Evolutionary conservation across 2,113 vertebrate genomes (phyloP), one percentile per base, ranked within the genome.

Genomic region (Pseudorectes ferrugineus): DNA sequence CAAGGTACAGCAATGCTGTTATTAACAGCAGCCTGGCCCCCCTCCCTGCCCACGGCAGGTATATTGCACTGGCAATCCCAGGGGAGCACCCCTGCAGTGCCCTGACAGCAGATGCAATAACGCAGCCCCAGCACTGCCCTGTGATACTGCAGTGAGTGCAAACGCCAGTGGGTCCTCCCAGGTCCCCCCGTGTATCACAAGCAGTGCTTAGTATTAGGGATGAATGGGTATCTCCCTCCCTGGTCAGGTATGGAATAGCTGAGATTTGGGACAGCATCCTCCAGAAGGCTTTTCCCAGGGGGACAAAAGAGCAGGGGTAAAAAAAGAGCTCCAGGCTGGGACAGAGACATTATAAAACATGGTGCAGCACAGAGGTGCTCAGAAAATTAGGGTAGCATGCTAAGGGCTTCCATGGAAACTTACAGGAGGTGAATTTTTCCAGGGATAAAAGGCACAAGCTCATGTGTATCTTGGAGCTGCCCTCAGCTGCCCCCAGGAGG

Each of bases 11-110:
- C 67, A 78, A 25, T 0, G 11, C 72, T 2, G 1, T 95, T 81
- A 92, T 96, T 96, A 95, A 85, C 78, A 77, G 55, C 63, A 73
- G 82, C 42, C 79, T 28, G 46, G 16, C 76, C 71, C 46, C 28
- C 6, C 18, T 55, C 88, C 87, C 57, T 61, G 36, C 89, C 18
- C 3, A 92, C 12, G 13, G 96, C 82, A 78, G 96, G 89, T 97
- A 98, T 98, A 97, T 96, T 96, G 96, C 97, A 85, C 61, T 9
- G 15, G 79, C 63, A 85, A 90, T 96, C 97, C 97, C 96, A 6
- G 26, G 25, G 93, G 97, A 96, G 61, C 59, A 43, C 19, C 88
- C 75, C 45, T 0, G 93, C 63, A 4, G 90, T 92, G 93, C 95
- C 92, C 94, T 55, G 68, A 40, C 83, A 84, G 90, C 66, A 29